Evolutionary conservation across 2,888 invertebrate genomes (phyloP).

Genomic region (Heliconius aoede): DNA sequence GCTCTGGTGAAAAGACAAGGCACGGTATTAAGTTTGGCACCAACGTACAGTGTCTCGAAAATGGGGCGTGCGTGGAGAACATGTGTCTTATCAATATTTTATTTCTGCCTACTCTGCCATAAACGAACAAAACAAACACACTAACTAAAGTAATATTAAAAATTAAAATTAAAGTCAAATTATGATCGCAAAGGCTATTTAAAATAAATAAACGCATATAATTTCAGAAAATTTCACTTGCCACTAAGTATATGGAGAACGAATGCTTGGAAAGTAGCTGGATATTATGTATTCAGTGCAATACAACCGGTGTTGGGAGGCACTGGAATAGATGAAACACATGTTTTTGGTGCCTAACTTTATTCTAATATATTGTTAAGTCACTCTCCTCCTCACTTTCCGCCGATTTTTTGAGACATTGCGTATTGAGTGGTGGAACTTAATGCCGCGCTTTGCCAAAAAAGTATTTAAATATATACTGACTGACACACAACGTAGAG

Average conservation of each 20-base stretch:
- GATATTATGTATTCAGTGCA: conserved; percentile 5
- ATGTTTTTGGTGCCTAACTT: neutral
- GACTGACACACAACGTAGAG: too few species aligned
- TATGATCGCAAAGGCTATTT: neutral
- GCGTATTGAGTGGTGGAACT: neutral
- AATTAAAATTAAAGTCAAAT: too few species aligned
- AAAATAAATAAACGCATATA: neutral
- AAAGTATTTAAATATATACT: too few species aligned
- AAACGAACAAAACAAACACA: too few species aligned
- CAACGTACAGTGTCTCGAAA: neutral
- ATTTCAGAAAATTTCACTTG: neutral
- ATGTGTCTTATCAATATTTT: neutral
- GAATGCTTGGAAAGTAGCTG: conserved; percentile 1
- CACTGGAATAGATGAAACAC: neutral
- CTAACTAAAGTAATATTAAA: neutral
- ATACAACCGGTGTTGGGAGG: neutral
- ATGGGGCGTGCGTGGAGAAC: neutral
- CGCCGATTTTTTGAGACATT: neutral
- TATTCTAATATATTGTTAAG: neutral
- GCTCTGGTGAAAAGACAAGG: neutral
- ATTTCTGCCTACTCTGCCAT: neutral
- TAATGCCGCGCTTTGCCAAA: neutral
- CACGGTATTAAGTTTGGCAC: neutral
- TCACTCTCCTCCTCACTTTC: neutral
- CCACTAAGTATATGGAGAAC: neutral